Evolutionary conservation across 2,888 invertebrate genomes (phyloP), one percentile per base, ranked within the genome.

Genomic region (Erpobdella octoculata): DNA sequence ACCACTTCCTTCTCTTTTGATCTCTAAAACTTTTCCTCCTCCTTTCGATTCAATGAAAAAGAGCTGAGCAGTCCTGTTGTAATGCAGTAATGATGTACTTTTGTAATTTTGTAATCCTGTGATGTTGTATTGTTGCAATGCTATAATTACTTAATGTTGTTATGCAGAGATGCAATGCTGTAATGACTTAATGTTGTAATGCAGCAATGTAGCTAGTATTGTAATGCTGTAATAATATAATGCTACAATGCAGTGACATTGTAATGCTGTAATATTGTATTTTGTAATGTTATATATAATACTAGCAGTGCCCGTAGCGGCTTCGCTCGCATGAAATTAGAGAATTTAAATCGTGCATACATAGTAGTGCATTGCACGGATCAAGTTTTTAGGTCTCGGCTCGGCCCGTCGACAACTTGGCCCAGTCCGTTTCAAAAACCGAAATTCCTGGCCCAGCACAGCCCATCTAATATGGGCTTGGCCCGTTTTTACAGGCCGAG

Each of bases 1-100:
- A n/a, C n/a, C n/a, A 53, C 48, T 41, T 4, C 33, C 28, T n/a
- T 46, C 48, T 25, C 69, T 48, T 12, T 36, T 25, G 6, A 36
- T 58, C 28, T 69, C 69, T 36, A 69, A 53, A 21, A 69, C 69
- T 37, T 69, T 69, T 9, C 36, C 58, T 8, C 18, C 21, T 33
- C 31, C n/a, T 36, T 69, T 69, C 31, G 69, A 53, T 35, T 33
- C 31, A 21, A 69, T 58, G 69, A 41, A 69, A 36, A 69, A 69
- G 18, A 21, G 18, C n/a, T n/a, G 31, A 1, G 58, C 69, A 21
- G 48, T n/a, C n/a, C 69, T 69, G 69, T 21, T 21, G 28, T 25
- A n/a, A 53, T 53, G 53, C 21, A 53, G n/a, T n/a, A n/a, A n/a
- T n/a, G n/a, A n/a, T n/a, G n/a, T n/a, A n/a, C n/a, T n/a, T n/a